Evolutionary conservation across 2,888 invertebrate genomes (phyloP), one percentile per base, ranked within the genome.

Genomic region (Dynastes tityus): DNA sequence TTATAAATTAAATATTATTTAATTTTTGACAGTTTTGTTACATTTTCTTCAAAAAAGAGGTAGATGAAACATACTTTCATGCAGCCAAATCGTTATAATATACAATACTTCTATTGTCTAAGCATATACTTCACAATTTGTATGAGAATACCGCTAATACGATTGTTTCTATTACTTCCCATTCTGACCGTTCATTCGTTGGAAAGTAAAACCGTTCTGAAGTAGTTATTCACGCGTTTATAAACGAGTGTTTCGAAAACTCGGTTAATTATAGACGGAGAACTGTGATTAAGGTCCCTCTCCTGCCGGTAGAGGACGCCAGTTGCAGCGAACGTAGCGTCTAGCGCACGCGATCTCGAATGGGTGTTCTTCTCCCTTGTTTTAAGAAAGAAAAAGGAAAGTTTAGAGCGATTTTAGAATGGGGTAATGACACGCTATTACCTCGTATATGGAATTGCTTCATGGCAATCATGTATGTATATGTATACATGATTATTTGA

Each of bases 221-320:
- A 71, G 70, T 55, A 27, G 32, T n/a, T 27, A 49, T 55, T 71
- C 55, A 71, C 70, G 70, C 70, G 32, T 29, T 53, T 4, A 32
- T 37, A 8, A 71, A 55, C 51, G 70, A 16, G 55, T 71, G 55
- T 71, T 71, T 55, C n/a, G 70, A 53, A 70, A 71, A 71, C 55
- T 53, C 70, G 13, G 51, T 71, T 71, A 71, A 71, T 71, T 71
- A 71, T 71, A 37, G 53, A 55, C 32, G 53, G 53, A 71, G 53
- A 71, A 71, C 32, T 71, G 53, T 29, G 53, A 71, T 55, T 71
- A 71, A 53, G 32, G 32, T 29, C 53, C 32, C 16, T 37, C 5
- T 53, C n/a, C 16, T 16, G n/a, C 5, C 53, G 53, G 53, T 53
- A 11, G n/a, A 3, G 53, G 5, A 53, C 53, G 53, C 53, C 5